These are phyloP conservation scores for Romanomermis culicivorax DNA, from an alignment of 2,888 invertebrate genomes.

Conservation along the genomic window DNA sequence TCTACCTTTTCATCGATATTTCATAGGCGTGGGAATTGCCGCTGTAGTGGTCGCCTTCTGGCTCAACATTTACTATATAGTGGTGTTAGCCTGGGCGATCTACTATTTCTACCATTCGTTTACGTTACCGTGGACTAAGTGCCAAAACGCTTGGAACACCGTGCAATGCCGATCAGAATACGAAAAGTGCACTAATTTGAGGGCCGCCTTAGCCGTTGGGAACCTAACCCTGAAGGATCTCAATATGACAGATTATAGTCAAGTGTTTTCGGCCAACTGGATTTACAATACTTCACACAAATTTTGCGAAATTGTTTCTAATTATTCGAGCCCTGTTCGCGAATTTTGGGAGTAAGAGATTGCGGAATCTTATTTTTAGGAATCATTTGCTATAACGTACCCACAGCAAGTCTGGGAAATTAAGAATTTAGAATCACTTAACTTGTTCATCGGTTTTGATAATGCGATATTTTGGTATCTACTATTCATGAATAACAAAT, in stretches of 20 bases:
- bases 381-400: too few relatives aligned
- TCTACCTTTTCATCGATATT: background rate
- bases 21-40: constrained; percentile 78
- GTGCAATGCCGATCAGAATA: background rate
- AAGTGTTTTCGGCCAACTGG: too few relatives aligned
- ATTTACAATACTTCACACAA: too few relatives aligned
- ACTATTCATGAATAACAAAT: too few relatives aligned
- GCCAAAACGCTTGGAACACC: constrained; percentile 30
- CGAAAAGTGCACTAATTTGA: background rate
- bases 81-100: constrained; percentile 90
- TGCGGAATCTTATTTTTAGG: too few relatives aligned
- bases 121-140: constrained; percentile 23
- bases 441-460: background rate
- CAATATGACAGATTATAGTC: too few relatives aligned
- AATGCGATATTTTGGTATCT: too few relatives aligned
- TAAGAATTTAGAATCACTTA: background rate
- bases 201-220: background rate
- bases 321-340: background rate
- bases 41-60: constrained; percentile 97
- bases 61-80: constrained; percentile 98
- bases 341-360: constrained; percentile 5
- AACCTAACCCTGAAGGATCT: background rate
- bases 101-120: constrained; percentile 59
- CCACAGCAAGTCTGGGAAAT: background rate
- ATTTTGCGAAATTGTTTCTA: background rate